phyloP scores from a whole-genome alignment of 2,888 invertebrate species.

The Gandaritis pyraliata region DNA sequence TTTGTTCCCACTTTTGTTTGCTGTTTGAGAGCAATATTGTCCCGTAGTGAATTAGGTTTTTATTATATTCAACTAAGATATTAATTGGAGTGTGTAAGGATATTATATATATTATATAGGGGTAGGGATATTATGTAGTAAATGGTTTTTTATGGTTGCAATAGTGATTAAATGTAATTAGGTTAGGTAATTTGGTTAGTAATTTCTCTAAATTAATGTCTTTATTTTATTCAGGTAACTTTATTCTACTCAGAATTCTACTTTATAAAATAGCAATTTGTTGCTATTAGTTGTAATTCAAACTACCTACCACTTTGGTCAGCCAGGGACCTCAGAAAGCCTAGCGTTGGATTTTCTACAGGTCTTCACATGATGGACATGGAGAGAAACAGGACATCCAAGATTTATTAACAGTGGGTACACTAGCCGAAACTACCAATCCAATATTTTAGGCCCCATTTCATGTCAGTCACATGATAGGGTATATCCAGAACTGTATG shows the following conservation, averaged over 20 bases:
- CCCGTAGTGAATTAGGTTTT: too few species aligned
- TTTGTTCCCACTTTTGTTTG: too few species aligned
- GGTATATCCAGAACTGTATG: conserved; percentile 40
- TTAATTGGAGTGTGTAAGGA: too few species aligned
- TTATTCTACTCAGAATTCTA: neutral
- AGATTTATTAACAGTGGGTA: neutral
- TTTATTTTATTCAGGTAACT: neutral
- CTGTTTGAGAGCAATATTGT: too few species aligned
- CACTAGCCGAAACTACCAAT: neutral
- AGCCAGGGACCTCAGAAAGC: neutral
- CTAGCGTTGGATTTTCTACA: neutral
- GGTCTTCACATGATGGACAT: neutral
- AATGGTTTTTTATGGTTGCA: too few species aligned
- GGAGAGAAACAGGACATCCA: neutral
- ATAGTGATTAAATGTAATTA: too few species aligned
- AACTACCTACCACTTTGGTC: neutral
- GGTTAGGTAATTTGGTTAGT: too few species aligned
- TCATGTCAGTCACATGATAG: conserved; percentile 57
- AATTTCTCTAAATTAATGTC: neutral
- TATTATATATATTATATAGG: too few species aligned
- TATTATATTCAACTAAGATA: too few species aligned
- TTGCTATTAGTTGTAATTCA: too few species aligned
- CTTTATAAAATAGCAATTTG: too few species aligned
- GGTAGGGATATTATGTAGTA: too few species aligned
- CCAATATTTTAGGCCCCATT: conserved; percentile 8